Evolutionary conservation across 2,888 invertebrate species (phyloP).

Genomic region (Meandrusa payeni): DNA sequence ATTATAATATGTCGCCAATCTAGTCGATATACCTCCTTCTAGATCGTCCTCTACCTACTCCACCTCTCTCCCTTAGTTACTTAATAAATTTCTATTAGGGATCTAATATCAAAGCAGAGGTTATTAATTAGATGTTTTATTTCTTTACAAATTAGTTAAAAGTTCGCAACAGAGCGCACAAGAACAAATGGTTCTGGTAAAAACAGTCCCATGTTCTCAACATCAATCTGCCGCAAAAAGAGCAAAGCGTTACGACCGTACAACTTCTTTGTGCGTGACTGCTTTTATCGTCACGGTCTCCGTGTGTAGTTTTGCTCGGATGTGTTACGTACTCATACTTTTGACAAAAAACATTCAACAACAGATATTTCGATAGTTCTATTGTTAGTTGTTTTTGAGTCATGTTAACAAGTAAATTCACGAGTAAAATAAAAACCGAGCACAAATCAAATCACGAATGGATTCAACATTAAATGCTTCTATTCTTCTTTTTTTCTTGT

Average conservation of each 20-base stretch:
- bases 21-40: too few relatives aligned
- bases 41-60: too few relatives aligned
- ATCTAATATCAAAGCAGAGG: not conserved
- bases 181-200: constrained; percentile 12
- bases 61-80: too few relatives aligned
- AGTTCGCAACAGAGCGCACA: not conserved
- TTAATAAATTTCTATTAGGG: constrained; percentile 3
- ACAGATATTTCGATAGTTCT: too few relatives aligned
- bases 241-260: not conserved
- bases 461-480: too few relatives aligned
- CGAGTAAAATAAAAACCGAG: too few relatives aligned
- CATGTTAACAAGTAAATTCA: too few relatives aligned
- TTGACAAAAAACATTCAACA: not conserved
- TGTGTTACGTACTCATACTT: constrained; percentile 14
- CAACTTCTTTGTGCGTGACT: constrained; percentile 15
- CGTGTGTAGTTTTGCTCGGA: constrained; percentile 8
- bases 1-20: too few relatives aligned
- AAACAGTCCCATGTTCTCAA: constrained; percentile 9
- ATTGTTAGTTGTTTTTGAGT: too few relatives aligned
- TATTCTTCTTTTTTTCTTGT: too few relatives aligned
- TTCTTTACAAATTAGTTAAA: too few relatives aligned
- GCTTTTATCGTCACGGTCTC: constrained; percentile 6
- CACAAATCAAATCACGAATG: too few relatives aligned
- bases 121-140: not conserved
- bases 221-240: constrained; percentile 20